These are phyloP conservation scores for Agelas oroides DNA, from an alignment of 37 sponge, comb jelly and placozoan species.

Conservation along the genomic window DNA sequence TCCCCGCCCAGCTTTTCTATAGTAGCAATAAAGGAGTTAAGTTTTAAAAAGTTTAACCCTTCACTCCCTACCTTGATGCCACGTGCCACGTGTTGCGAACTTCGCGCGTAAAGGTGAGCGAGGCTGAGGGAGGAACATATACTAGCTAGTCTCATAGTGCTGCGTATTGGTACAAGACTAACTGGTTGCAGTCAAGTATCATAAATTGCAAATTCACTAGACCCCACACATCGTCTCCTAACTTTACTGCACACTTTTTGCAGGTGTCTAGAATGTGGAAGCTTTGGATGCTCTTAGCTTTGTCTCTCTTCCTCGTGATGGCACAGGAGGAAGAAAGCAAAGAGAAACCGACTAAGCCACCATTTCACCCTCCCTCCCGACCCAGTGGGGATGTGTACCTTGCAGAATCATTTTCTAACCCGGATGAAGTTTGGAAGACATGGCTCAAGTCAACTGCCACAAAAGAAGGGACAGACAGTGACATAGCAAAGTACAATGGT, in stretches of 20 bases:
- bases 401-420: conserved; percentile 69
- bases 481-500: conserved; percentile 93
- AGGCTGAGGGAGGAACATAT: too few relatives aligned
- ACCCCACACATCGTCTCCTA: too few relatives aligned
- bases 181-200: too few relatives aligned
- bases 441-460: conserved; percentile 88
- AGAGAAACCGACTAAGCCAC: conserved; percentile 3
- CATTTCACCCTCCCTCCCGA: conserved; percentile 41
- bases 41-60: neutral
- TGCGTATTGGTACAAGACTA: too few relatives aligned
- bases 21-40: neutral
- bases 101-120: too few relatives aligned
- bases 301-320: conserved; percentile 13
- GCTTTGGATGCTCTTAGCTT: neutral
- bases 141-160: too few relatives aligned
- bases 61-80: neutral
- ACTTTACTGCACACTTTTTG: too few relatives aligned
- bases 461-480: conserved; percentile 82
- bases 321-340: conserved; percentile 21
- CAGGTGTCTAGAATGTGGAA: too few relatives aligned
- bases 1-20: too few relatives aligned
- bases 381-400: conserved; percentile 79
- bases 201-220: too few relatives aligned
- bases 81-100: too few relatives aligned
- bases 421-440: conserved; percentile 36